Base-by-base conservation (phyloP, 1,140 invertebrate species). In the Acromyrmex echinatior region DNA sequence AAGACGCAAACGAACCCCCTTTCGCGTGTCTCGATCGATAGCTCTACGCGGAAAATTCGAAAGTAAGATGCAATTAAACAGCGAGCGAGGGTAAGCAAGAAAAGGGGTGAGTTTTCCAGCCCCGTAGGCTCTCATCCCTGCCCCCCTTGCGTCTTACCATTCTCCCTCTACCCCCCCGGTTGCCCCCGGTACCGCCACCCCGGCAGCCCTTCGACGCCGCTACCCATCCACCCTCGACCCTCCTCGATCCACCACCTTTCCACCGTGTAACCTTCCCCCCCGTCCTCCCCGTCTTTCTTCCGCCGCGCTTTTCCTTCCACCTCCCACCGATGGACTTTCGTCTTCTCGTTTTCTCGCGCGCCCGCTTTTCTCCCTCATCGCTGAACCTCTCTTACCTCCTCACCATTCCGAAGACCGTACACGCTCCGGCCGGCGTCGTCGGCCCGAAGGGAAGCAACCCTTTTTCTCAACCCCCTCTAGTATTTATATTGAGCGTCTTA, bases 21-120 rank as follows among this genome's bases (percentile, higher is more conserved):
- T 90, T 90, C 91, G 89, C 92, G 91, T 94, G 93, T 93, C 94
- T 95, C 95, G 95, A 95, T 95, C 95, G 95, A 95, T 95, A 95
- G 93, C 94, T 94, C 94, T 95, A 94, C 95, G 95, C 95, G 94
- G 95, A 95, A 95, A 95, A 95, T 95, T 95, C 95, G 95, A 95
- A 95, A 95, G 95, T 95, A 95, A 95, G 95, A 95, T 95, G 95
- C 95, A 95, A 95, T 95, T 95, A 95, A 95, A 95, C 95, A 95
- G 95, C 94, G 94, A 95, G 94, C 95, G 94, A 95, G 95, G 94
- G 95, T 95, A 95, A 95, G 95, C 94, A 95, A 95, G 95, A 95
- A 95, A 95, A 95, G 95, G 95, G 95, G 95, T 95, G 95, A 95
- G 94, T 95, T 94, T 95, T 94, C 94, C 93, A 95, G 91, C 91